These are phyloP conservation scores for Trichacis sp. DNA, from an alignment of 2,888 invertebrate species.

Conservation along the genomic window DNA sequence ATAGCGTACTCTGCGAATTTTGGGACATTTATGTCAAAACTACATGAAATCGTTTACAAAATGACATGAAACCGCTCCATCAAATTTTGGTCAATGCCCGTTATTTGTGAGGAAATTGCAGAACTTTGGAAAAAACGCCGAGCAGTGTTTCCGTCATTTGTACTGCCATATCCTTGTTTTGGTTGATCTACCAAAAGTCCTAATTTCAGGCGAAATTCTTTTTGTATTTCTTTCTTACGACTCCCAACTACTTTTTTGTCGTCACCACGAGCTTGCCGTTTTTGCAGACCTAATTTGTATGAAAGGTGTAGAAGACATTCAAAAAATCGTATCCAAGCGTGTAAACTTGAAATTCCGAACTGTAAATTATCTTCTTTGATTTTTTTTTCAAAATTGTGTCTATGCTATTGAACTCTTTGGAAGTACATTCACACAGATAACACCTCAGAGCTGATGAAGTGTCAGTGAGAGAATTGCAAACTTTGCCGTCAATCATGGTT, in stretches of 20 bases:
- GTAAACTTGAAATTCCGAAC: conserved; percentile 25
- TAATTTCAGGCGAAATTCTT: conserved; percentile 12
- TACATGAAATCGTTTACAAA: no score
- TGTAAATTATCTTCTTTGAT: conserved; percentile 11
- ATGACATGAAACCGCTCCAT: conserved; percentile 22
- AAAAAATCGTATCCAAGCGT: conserved; percentile 25
- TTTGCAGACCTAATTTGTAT: conserved; percentile 18
- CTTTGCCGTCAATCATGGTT: no score
- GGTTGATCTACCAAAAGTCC: conserved; percentile 19
- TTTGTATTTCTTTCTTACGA: conserved; percentile 13
- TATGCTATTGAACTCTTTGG: no score
- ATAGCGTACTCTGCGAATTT: no score
- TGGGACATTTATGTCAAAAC: no score
- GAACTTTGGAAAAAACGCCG: conserved; percentile 26
- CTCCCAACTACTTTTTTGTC: conserved; percentile 8
- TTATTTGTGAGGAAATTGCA: conserved; percentile 10
- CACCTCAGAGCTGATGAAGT: no score
- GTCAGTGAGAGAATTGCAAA: no score
- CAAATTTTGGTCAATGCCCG: conserved; percentile 8
- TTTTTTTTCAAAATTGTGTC: no score
- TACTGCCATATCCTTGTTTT: no score
- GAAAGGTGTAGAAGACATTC: conserved; percentile 23
- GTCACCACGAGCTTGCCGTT: conserved; percentile 20
- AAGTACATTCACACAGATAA: no score
- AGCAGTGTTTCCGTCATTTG: conserved; percentile 26